Evolutionary conservation across 1,140 invertebrate species (phyloP).

Genomic region (Oppia nitens): DNA sequence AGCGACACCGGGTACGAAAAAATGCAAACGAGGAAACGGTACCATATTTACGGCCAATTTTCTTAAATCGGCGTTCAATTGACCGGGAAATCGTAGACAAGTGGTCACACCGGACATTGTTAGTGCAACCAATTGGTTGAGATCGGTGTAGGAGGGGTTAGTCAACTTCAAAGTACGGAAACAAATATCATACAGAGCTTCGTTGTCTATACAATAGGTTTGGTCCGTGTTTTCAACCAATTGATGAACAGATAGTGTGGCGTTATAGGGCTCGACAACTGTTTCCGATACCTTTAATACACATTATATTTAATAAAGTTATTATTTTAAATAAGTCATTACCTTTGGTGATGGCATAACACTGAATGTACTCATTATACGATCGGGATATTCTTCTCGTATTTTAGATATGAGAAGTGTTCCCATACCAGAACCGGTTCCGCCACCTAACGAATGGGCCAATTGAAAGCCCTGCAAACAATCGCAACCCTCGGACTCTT

Average conservation of each 20-base stretch:
- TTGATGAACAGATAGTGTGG: slow-evolving; percentile 51
- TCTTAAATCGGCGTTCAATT: no score
- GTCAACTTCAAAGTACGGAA: slow-evolving; percentile 73
- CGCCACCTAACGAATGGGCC: slow-evolving; percentile 57
- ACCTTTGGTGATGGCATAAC: slow-evolving; percentile 35
- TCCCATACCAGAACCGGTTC: slow-evolving; percentile 74
- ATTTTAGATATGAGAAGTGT: slow-evolving; percentile 45
- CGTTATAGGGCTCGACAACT: slow-evolving; percentile 41
- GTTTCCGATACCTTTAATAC: slow-evolving; percentile 40
- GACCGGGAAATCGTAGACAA: no score
- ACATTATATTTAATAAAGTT: no score
- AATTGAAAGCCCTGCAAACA: slow-evolving; percentile 55
- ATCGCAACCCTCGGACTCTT: slow-evolving; percentile 71
- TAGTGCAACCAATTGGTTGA: slow-evolving; percentile 40
- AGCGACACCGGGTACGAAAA: slow-evolving; percentile 62
- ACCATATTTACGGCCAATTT: slow-evolving; percentile 72
- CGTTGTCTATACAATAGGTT: slow-evolving; percentile 42
- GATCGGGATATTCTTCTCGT: slow-evolving; percentile 32
- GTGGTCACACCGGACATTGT: no score
- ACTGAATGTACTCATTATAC: slow-evolving; percentile 34
- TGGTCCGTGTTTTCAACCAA: slow-evolving; percentile 56
- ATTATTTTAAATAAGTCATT: no score
- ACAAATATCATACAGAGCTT: slow-evolving; percentile 81
- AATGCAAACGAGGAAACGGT: slow-evolving; percentile 54
- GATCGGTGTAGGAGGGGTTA: slow-evolving; percentile 39